These are phyloP conservation scores for Meandrina meandrites DNA, from an alignment of 92 coral and sea anemone species.

Conservation along the genomic window DNA sequence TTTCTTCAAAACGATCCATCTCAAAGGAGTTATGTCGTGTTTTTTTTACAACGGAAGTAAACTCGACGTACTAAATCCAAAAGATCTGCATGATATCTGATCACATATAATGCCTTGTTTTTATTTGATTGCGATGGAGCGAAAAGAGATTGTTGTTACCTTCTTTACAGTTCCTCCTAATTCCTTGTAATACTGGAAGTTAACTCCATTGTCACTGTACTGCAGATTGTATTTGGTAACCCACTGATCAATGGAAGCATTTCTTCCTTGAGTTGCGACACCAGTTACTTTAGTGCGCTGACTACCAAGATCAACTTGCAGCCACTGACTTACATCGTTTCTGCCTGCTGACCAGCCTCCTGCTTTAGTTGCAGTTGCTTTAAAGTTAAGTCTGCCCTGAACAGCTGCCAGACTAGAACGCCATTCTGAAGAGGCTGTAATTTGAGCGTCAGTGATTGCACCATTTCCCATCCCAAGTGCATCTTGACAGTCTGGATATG, in stretches of 20 bases:
- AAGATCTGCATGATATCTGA: no score
- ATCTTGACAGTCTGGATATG: background rate
- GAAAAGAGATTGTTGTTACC: background rate
- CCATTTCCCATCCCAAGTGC: slow-evolving; percentile 1
- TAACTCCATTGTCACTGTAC: background rate
- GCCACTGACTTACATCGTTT: background rate
- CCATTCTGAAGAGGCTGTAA: background rate
- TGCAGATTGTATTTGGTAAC: background rate
- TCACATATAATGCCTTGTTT: no score
- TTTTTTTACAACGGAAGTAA: no score
- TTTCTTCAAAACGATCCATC: no score
- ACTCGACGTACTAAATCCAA: no score
- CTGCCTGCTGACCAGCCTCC: background rate
- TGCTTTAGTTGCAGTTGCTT: background rate
- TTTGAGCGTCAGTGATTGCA: background rate
- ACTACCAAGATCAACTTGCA: background rate
- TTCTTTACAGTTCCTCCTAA: background rate
- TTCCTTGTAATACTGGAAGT: background rate
- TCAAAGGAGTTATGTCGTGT: no score
- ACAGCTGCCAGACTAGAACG: background rate
- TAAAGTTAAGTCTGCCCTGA: background rate
- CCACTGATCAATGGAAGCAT: background rate
- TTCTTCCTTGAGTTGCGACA: background rate
- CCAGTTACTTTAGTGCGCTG: background rate
- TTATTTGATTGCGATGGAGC: no score